These are phyloP conservation scores for Leptinotarsa undecemlineata DNA, from an alignment of 1,140 invertebrate genomes.

Conservation along the genomic window DNA sequence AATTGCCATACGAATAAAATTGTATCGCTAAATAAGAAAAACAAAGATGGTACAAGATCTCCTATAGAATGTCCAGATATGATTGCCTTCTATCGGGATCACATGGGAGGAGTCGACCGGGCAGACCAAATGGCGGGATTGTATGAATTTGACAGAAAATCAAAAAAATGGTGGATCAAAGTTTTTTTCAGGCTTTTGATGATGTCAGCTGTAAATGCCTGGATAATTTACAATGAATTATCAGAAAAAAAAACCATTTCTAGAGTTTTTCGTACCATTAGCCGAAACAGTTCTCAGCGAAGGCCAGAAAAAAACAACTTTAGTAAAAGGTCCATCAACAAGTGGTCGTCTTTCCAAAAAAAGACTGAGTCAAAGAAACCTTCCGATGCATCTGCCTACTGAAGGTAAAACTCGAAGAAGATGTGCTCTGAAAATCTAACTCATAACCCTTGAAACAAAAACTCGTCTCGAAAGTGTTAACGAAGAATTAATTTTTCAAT, in stretches of 20 bases:
- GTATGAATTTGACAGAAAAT: slow-evolving; percentile 43
- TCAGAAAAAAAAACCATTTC: slow-evolving; percentile 11
- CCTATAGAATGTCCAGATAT: slow-evolving; percentile 33
- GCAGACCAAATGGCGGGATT: slow-evolving; percentile 43
- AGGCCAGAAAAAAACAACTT: slow-evolving; percentile 20
- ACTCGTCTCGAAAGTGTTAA: no score
- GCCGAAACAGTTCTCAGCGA: slow-evolving; percentile 9
- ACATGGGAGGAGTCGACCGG: slow-evolving; percentile 30
- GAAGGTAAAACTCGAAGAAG: slow-evolving; percentile 33
- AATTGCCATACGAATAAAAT: slow-evolving; percentile 37
- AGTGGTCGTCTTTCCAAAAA: slow-evolving; percentile 10
- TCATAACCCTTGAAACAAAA: no score
- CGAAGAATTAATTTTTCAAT: no score
- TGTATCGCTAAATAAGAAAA: slow-evolving; percentile 31
- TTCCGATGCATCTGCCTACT: slow-evolving; percentile 29
- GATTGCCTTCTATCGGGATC: slow-evolving; percentile 43
- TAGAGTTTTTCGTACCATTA: slow-evolving; percentile 32
- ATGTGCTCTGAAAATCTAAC: no score
- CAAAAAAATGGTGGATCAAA: slow-evolving; percentile 49
- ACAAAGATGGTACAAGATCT: slow-evolving; percentile 39
- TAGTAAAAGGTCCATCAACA: slow-evolving; percentile 12
- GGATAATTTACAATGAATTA: slow-evolving; percentile 36
- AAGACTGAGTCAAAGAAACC: slow-evolving; percentile 19
- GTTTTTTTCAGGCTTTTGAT: slow-evolving; percentile 41
- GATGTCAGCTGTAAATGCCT: slow-evolving; percentile 35